A percentile compares a stretch with the other conserved stretches of the same genome.
phyloP scores from a whole-genome alignment of 2,888 invertebrate species.

The Parnassius smintheus region DNA sequence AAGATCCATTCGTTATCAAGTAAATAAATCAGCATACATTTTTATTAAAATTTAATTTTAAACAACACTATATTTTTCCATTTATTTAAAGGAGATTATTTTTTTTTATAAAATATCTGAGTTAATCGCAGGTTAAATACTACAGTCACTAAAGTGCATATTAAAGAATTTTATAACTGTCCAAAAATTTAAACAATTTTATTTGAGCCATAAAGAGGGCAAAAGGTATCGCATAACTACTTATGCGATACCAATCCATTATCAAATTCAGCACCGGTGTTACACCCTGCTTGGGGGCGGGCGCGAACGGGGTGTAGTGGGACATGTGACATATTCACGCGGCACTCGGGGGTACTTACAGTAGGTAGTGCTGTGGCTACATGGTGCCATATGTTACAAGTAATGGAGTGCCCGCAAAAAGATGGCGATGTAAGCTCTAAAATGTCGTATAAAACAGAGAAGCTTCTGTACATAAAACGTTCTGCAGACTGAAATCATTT shows the following conservation, averaged over 20 bases:
- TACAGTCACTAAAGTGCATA: no score
- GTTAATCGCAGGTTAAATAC: no score
- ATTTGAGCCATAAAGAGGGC: conserved; percentile 27
- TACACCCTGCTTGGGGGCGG: conserved; percentile 43
- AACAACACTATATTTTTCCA: no score
- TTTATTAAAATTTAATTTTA: no score
- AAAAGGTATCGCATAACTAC: no score
- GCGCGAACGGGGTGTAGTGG: conserved; percentile 44
- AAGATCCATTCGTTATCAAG: no score
- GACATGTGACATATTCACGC: conserved; percentile 73
- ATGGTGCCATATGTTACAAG: conserved; percentile 53
- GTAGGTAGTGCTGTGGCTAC: conserved; percentile 55
- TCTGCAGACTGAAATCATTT: conserved; percentile 22
- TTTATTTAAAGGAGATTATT: no score
- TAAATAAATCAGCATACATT: no score
- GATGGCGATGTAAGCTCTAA: conserved; percentile 39
- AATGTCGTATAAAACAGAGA: conserved; percentile 38
- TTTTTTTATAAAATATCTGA: no score
- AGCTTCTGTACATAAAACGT: conserved; percentile 22
- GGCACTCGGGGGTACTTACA: conserved; percentile 62
- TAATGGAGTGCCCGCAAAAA: conserved; percentile 58
- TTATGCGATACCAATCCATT: conserved; percentile 58
- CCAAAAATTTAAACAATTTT: no score
- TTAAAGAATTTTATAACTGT: no score
- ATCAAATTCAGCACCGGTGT: conserved; percentile 55